phyloP scores from a whole-genome alignment of 2,888 invertebrate species.

The Ypsolopha sequella region DNA sequence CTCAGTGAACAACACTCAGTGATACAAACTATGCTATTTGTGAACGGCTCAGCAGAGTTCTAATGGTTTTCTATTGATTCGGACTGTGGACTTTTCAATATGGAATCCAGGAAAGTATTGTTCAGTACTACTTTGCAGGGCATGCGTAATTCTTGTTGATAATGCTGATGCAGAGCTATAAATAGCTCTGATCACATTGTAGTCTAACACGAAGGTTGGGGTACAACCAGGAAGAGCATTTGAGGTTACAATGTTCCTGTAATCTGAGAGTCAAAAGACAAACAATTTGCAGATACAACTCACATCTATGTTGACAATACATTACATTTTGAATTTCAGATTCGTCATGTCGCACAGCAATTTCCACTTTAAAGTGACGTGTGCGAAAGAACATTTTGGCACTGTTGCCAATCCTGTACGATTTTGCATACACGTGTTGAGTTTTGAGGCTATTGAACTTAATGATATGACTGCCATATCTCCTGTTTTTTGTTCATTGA shows the following conservation, averaged over 20 bases:
- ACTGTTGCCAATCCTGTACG: conserved; percentile 28
- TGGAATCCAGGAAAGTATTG: conserved; percentile 69
- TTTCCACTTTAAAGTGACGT: conserved; percentile 42
- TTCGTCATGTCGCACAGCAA: conserved; percentile 27
- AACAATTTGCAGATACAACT: conserved; percentile 50
- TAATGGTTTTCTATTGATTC: conserved; percentile 51
- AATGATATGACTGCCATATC: conserved; percentile 62
- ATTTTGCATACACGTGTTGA: conserved; percentile 69
- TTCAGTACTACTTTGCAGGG: conserved; percentile 11
- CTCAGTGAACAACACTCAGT: conserved; percentile 45
- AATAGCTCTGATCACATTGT: conserved; percentile 6
- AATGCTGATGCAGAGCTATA: neutral
- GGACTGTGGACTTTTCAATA: conserved; percentile 55
- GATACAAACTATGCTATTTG: conserved; percentile 62
- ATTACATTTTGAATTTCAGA: conserved; percentile 21
- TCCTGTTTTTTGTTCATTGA: conserved; percentile 41
- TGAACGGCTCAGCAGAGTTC: conserved; percentile 48
- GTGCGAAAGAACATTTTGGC: conserved; percentile 39
- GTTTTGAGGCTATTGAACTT: conserved; percentile 66
- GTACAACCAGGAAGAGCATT: neutral
- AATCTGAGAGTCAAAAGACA: neutral
- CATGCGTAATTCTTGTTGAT: conserved; percentile 1
- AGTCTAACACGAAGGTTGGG: conserved; percentile 22
- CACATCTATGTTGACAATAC: neutral
- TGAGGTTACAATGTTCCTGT: neutral